Conservation (phyloP, 30 jellyfish, hydroid and myxozoan species). For the Aurelia aurita region DNA sequence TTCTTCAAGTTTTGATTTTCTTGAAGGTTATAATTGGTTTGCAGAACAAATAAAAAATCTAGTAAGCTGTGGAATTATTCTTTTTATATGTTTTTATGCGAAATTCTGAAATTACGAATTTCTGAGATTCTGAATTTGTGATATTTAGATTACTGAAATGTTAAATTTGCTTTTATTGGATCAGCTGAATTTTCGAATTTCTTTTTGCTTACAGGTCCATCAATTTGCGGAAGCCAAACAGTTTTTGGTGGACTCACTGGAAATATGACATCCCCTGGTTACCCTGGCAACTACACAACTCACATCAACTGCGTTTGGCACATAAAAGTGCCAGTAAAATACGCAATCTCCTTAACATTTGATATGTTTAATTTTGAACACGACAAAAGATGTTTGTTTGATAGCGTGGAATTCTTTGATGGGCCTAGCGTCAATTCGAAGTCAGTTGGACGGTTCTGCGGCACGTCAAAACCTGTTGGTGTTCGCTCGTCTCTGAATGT, state of each 20-base stretch:
- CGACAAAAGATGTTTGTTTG: constrained; percentile 80
- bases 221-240: constrained; percentile 69
- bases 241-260: constrained; percentile 60
- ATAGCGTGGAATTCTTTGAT: constrained; percentile 77
- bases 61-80: too few species aligned
- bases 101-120: too few species aligned
- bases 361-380: constrained; percentile 70
- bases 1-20: too few species aligned
- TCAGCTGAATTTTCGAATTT: too few species aligned
- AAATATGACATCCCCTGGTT: constrained; percentile 63
- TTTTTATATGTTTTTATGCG: too few species aligned
- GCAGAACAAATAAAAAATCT: too few species aligned
- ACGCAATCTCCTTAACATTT: constrained; percentile 78
- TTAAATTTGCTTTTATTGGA: too few species aligned
- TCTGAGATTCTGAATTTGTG: too few species aligned
- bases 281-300: constrained; percentile 75
- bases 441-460: constrained; percentile 66
- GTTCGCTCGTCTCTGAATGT: constrained; percentile 55
- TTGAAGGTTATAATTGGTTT: too few species aligned
- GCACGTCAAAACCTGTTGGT: constrained; percentile 49
- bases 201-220: constrained; percentile 37
- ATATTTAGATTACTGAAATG: too few species aligned
- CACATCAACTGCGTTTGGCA: constrained; percentile 82
- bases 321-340: constrained; percentile 69
- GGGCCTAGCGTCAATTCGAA: constrained; percentile 61